Conservation (phyloP, 2,888 invertebrate species). For the Pristionchus exspectatus region DNA sequence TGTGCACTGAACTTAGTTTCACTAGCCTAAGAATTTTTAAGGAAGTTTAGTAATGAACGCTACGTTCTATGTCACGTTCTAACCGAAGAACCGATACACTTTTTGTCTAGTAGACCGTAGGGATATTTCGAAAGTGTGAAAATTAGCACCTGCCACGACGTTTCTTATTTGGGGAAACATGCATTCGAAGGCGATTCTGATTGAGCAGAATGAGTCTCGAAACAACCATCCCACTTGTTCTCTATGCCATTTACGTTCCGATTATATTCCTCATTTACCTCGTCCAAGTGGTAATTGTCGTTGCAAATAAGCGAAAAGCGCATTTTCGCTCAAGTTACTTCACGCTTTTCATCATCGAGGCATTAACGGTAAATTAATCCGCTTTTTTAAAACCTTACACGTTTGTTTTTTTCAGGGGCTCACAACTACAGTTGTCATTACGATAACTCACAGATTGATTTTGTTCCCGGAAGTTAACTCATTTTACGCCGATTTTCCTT, state of each 20-base stretch:
- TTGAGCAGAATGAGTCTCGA: no score
- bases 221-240: background rate
- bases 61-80: no score
- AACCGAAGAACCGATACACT: no score
- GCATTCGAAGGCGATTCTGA: no score
- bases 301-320: background rate
- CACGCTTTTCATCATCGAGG: background rate
- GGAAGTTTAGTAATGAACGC: no score
- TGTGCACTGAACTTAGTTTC: no score
- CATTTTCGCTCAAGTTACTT: slow-evolving; percentile 2
- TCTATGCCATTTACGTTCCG: background rate
- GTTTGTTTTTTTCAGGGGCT: background rate
- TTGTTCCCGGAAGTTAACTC: slow-evolving; percentile 20
- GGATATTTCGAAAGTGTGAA: no score
- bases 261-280: background rate
- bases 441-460: background rate
- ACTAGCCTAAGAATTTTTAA: no score
- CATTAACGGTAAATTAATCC: background rate
- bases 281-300: background rate
- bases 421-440: background rate
- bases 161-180: no score
- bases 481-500: background rate
- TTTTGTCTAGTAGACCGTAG: no score
- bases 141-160: no score
- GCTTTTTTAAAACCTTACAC: background rate